Evolutionary conservation across 2,888 invertebrate species (phyloP).

Genomic region (Cantharis lateralis): DNA sequence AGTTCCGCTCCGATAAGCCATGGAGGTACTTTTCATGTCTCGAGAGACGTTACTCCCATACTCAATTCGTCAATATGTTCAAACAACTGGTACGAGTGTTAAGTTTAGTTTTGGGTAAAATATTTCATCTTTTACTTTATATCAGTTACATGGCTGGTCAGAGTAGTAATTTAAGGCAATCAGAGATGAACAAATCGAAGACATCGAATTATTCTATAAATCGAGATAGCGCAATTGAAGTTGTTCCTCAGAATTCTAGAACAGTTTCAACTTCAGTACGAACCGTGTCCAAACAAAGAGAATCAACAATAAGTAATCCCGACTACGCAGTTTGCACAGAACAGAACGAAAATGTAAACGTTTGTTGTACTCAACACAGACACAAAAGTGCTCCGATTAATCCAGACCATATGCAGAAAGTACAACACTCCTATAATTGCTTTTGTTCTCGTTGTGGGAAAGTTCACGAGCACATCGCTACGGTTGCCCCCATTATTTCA

Average conservation of each 20-base stretch:
- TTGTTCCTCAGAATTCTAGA: neutral
- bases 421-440: neutral
- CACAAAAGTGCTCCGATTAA: neutral
- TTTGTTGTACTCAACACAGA: neutral
- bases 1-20: conserved; percentile 21
- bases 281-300: neutral
- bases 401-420: neutral
- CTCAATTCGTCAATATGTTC: conserved; percentile 21
- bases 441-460: neutral
- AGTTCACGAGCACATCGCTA: neutral
- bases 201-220: neutral
- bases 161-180: neutral
- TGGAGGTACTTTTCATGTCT: conserved; percentile 44
- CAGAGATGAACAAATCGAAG: neutral
- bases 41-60: conserved; percentile 32
- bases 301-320: neutral
- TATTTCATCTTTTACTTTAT: neutral
- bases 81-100: neutral
- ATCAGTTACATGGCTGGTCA: neutral
- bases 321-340: neutral
- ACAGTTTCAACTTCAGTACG: neutral
- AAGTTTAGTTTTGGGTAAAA: neutral
- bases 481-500: neutral
- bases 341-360: neutral
- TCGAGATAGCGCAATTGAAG: neutral